phyloP scores from a whole-genome alignment of 2,113 vertebrate genomes.

The Trinectes maculatus region DNA sequence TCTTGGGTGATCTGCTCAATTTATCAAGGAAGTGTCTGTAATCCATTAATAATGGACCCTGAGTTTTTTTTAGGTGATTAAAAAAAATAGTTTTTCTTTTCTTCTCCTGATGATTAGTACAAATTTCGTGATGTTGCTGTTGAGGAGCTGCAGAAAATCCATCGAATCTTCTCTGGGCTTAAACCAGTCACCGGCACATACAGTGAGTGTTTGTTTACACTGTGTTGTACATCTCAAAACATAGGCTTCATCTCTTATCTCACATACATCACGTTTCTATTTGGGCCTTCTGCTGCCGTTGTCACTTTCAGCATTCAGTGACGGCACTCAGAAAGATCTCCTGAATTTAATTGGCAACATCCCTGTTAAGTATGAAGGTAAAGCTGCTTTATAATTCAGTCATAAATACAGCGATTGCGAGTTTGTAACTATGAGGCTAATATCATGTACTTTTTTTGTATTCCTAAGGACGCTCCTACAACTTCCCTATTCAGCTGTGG shows the following conservation, averaged over 20 bases:
- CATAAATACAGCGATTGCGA: too few relatives aligned
- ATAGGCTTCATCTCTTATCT: not conserved
- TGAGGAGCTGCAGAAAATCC: constrained; percentile 80
- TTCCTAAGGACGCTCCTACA: constrained; percentile 87
- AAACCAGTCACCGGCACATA: constrained; percentile 66
- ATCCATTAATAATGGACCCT: too few relatives aligned
- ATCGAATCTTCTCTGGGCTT: constrained; percentile 67
- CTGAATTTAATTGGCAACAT: constrained; percentile 90
- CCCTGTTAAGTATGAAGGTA: constrained; percentile 90
- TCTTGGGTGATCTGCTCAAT: too few relatives aligned
- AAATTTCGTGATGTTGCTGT: constrained; percentile 82
- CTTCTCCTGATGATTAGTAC: constrained; percentile 64
- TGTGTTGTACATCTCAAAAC: not conserved
- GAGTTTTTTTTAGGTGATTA: not conserved
- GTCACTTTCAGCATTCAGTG: constrained; percentile 87
- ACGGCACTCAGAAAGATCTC: constrained; percentile 92
- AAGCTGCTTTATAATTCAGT: too few relatives aligned
- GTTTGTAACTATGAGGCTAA: too few relatives aligned
- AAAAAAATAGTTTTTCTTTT: not conserved
- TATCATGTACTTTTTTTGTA: too few relatives aligned
- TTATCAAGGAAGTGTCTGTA: too few relatives aligned
- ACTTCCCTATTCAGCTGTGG: constrained; percentile 93
- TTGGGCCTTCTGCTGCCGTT: not conserved
- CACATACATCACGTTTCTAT: not conserved
- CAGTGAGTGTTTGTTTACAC: constrained; percentile 69